These are phyloP conservation scores for Zeuzera pyrina DNA, from an alignment of 2,888 invertebrate genomes.

Conservation along the genomic window DNA sequence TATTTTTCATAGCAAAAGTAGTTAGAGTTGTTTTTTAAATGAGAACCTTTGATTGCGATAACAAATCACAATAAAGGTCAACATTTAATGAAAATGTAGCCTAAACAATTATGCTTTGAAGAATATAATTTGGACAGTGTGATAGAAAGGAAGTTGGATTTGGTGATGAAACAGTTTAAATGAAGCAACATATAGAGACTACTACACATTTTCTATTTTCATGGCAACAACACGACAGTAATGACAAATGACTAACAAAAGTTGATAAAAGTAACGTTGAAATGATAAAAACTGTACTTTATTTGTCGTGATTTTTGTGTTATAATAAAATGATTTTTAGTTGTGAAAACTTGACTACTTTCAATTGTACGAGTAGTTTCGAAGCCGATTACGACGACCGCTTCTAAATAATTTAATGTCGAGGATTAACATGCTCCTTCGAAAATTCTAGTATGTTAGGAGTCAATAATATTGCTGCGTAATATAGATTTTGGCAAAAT, in stretches of 20 bases:
- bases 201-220: slow-evolving; percentile 1
- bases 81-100: slow-evolving; percentile 23
- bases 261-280: neutral
- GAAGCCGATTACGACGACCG: too few species aligned
- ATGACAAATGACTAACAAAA: slow-evolving; percentile 1
- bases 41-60: slow-evolving; percentile 48
- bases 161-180: neutral
- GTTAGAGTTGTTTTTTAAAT: slow-evolving; percentile 30
- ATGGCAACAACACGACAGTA: slow-evolving; percentile 3
- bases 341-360: neutral
- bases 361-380: neutral
- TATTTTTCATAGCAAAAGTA: slow-evolving; percentile 30
- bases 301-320: too few species aligned
- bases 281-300: too few species aligned
- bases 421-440: too few species aligned
- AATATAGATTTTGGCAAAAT: too few species aligned
- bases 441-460: too few species aligned
- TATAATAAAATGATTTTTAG: too few species aligned
- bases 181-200: slow-evolving; percentile 1
- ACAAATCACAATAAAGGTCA: slow-evolving; percentile 47
- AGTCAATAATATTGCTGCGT: too few species aligned
- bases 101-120: slow-evolving; percentile 34
- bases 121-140: slow-evolving; percentile 23
- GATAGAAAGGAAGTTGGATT: slow-evolving; percentile 1
- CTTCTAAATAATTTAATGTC: too few species aligned